Evolutionary conservation across 1,140 invertebrate genomes (phyloP).

Genomic region (Lepidurus packardi): DNA sequence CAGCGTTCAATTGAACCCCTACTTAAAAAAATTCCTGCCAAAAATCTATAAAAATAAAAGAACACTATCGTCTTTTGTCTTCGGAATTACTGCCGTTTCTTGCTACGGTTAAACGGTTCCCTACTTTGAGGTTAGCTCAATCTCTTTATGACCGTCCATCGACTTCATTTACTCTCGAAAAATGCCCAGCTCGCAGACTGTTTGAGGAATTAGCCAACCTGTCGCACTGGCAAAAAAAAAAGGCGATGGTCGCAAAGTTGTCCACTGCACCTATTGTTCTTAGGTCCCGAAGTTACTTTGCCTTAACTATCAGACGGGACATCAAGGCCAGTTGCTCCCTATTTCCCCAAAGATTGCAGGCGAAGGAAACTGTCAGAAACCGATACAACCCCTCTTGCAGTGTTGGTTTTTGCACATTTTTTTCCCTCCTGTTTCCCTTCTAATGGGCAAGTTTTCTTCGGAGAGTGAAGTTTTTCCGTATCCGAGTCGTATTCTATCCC

Average conservation of each 20-base stretch:
- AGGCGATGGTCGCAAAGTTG: background rate
- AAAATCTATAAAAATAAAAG: too few relatives aligned
- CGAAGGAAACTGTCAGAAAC: background rate
- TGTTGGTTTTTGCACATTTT: slow-evolving; percentile 11
- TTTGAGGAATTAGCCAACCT: background rate
- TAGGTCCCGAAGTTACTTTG: background rate
- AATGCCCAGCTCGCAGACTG: background rate
- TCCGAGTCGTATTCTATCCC: background rate
- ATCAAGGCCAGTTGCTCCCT: background rate
- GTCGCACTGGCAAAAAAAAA: background rate
- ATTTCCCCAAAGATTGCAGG: background rate
- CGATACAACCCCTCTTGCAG: background rate
- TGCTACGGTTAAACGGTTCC: background rate
- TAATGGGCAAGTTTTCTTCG: background rate
- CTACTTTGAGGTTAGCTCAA: background rate
- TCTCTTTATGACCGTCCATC: background rate
- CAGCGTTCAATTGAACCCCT: too few relatives aligned
- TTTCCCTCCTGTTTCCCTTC: background rate
- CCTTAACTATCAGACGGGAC: background rate
- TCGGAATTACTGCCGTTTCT: background rate
- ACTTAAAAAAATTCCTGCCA: too few relatives aligned
- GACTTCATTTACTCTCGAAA: background rate
- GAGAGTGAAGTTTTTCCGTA: background rate
- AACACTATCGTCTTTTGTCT: too few relatives aligned
- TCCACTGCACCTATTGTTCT: background rate